Conservation (phyloP, 2,113 vertebrate genomes). For the Furnarius figulus region DNA sequence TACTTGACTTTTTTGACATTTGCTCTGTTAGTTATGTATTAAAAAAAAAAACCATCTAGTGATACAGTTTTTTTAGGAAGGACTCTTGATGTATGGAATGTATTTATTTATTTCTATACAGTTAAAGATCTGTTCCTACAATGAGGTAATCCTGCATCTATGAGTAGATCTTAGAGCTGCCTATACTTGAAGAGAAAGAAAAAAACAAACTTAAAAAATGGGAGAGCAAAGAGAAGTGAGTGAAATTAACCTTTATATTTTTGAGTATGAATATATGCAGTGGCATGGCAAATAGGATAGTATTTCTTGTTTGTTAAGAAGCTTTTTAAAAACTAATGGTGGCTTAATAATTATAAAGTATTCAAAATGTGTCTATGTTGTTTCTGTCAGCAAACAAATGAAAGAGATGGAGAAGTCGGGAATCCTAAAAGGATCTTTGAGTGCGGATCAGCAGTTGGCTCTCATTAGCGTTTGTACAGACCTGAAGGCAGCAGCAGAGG, state of each 20-base stretch:
- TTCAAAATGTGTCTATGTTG: background rate
- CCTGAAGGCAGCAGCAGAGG: conserved; percentile 84
- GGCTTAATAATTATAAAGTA: background rate
- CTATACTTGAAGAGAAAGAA: background rate
- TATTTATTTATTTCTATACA: background rate
- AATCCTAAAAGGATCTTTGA: conserved; percentile 84
- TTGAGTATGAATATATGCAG: background rate
- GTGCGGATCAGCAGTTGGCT: conserved; percentile 76
- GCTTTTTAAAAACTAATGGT: background rate
- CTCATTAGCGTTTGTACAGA: conserved; percentile 82
- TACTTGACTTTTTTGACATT: background rate
- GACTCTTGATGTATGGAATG: background rate
- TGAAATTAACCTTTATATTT: background rate
- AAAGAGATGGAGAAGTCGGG: conserved; percentile 78
- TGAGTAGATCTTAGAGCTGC: background rate
- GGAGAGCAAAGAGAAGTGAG: background rate
- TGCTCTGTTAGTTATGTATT: background rate
- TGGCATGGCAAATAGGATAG: background rate
- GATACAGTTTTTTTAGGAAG: background rate
- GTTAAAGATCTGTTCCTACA: background rate
- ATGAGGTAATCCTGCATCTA: background rate
- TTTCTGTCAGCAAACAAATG: conserved; percentile 82
- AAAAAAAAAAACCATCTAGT: background rate
- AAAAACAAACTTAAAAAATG: background rate
- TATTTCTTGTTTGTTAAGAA: background rate